Evolutionary conservation across 2,797 vertebrate species (phyloP).

Genomic region (Sebastes ruberrimus): DNA sequence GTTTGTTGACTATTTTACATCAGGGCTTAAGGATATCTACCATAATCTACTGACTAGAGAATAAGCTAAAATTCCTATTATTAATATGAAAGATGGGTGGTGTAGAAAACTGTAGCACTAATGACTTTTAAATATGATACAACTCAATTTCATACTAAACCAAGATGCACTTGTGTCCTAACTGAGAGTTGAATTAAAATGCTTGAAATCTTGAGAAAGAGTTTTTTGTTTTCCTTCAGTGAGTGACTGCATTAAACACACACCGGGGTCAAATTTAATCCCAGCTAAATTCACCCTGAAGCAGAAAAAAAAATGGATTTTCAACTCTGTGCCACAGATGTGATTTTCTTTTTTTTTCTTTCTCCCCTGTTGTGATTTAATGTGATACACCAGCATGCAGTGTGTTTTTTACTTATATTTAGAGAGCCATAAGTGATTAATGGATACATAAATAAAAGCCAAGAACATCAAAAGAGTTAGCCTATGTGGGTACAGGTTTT

Average conservation of each 20-base stretch:
- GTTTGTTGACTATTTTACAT: not conserved
- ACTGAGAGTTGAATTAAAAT: conserved; percentile 7
- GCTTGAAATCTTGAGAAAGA: not conserved
- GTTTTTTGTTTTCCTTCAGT: not conserved
- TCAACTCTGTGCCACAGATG: conserved; percentile 7
- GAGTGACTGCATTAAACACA: not conserved
- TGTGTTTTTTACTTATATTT: not conserved
- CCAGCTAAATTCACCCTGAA: not conserved
- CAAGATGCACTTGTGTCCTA: not conserved
- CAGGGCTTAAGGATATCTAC: no score
- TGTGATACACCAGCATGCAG: conserved; percentile 10
- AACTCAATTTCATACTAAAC: not conserved
- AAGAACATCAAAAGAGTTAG: conserved; percentile 10
- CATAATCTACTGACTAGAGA: not conserved
- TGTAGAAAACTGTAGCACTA: not conserved
- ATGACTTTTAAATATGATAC: not conserved
- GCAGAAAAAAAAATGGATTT: not conserved
- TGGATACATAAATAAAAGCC: not conserved
- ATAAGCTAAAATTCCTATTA: not conserved
- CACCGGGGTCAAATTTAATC: not conserved
- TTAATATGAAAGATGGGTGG: not conserved
- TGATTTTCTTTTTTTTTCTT: not conserved
- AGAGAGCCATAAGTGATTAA: conserved; percentile 10
- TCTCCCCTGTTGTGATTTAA: not conserved
- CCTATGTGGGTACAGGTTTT: not conserved